A percentile compares a stretch with the other conserved stretches of the same genome.
Conservation (phyloP, 2,113 vertebrate species). For the Rynchops niger region DNA sequence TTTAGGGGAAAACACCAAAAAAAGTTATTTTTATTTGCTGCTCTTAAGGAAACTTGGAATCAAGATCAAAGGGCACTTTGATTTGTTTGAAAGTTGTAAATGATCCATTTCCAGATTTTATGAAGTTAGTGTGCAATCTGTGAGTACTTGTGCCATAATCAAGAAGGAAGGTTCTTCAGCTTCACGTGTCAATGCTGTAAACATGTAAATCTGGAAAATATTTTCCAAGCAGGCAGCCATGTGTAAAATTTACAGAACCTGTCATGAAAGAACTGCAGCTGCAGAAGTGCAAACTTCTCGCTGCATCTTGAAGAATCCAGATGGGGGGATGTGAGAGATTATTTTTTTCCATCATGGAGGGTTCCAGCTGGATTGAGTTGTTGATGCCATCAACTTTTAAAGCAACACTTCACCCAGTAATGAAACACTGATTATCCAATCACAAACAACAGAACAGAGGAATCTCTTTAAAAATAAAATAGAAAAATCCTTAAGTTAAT, state of each 20-base stretch:
- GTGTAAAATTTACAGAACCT: slow-evolving; percentile 88
- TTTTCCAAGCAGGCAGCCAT: slow-evolving; percentile 83
- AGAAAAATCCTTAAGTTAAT: slow-evolving; percentile 24
- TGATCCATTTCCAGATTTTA: slow-evolving; percentile 81
- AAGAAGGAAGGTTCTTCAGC: slow-evolving; percentile 74
- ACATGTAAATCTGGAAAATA: slow-evolving; percentile 85
- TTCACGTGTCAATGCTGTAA: slow-evolving; percentile 80
- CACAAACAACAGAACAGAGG: slow-evolving; percentile 37
- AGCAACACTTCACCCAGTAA: slow-evolving; percentile 50
- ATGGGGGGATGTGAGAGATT: slow-evolving; percentile 66
- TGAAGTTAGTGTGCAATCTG: slow-evolving; percentile 76
- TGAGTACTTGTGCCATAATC: slow-evolving; percentile 65
- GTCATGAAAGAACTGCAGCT: slow-evolving; percentile 83
- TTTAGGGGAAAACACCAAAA: slow-evolving; percentile 62
- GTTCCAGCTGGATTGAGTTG: slow-evolving; percentile 63
- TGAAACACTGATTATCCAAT: slow-evolving; percentile 48
- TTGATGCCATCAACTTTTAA: slow-evolving; percentile 44
- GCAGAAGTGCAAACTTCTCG: slow-evolving; percentile 76
- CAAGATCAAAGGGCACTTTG: slow-evolving; percentile 78
- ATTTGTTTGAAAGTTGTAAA: slow-evolving; percentile 83
- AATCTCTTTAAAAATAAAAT: slow-evolving; percentile 41
- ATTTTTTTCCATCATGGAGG: not conserved
- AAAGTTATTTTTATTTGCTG: slow-evolving; percentile 70
- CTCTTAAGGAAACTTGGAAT: slow-evolving; percentile 74
- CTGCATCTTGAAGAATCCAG: slow-evolving; percentile 76